These are phyloP conservation scores for Petrocephalus sullivani DNA, from an alignment of 2,797 vertebrate species.

Conservation along the genomic window DNA sequence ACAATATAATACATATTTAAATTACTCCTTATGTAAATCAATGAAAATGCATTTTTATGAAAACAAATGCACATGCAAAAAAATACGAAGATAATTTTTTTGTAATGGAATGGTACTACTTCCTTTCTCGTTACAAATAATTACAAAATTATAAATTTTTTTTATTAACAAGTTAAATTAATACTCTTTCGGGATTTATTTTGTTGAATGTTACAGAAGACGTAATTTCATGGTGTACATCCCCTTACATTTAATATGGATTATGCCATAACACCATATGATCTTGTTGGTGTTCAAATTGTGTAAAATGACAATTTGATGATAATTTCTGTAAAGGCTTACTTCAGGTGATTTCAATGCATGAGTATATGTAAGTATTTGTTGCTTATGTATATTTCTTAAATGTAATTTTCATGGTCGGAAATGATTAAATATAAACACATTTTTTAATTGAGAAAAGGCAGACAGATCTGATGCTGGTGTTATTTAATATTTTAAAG, in stretches of 20 bases:
- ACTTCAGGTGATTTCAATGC: background rate
- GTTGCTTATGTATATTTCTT: background rate
- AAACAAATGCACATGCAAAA: background rate
- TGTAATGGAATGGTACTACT: background rate
- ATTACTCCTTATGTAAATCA: background rate
- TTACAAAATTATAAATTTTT: background rate
- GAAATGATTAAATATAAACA: background rate
- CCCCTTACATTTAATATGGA: background rate
- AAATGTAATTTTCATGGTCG: background rate
- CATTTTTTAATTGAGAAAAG: background rate
- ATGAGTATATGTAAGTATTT: background rate
- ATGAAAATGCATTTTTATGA: background rate
- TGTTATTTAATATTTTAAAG: background rate
- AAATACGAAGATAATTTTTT: background rate
- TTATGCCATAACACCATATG: background rate
- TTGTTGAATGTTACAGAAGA: background rate
- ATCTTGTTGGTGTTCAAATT: background rate
- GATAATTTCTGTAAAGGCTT: background rate
- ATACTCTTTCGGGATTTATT: background rate
- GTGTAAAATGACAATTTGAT: background rate
- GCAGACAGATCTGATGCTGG: background rate
- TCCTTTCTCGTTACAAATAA: background rate
- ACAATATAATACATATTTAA: background rate
- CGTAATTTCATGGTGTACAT: background rate
- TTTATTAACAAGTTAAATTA: background rate